Percentiles rank a stretch among this genome's conserved stretches.
phyloP scores from a whole-genome alignment of 2,888 invertebrate species.

The Orchesella flavescens region DNA sequence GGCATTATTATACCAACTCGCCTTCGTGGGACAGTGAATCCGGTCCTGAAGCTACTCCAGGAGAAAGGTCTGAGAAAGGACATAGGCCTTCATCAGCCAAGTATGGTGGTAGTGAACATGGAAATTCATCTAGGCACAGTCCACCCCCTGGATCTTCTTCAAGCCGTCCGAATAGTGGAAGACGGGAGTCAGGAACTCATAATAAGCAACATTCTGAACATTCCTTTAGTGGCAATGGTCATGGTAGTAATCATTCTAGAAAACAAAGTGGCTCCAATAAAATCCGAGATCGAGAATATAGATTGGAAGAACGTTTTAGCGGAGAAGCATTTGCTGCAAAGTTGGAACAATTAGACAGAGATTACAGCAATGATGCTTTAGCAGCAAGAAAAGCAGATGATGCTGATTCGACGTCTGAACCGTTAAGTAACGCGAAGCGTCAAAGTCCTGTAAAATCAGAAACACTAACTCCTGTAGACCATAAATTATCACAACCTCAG shows the following conservation, averaged over 20 bases:
- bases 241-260: constrained; percentile 2
- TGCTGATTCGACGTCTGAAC: background rate
- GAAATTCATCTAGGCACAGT: constrained; percentile 29
- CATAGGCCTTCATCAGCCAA: constrained; percentile 48
- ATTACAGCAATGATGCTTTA: background rate
- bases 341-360: constrained; percentile 2
- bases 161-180: constrained; percentile 49
- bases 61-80: constrained; percentile 42
- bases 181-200: constrained; percentile 39
- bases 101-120: constrained; percentile 42
- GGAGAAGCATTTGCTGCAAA: constrained; percentile 40
- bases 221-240: constrained; percentile 44
- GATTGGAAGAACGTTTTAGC: constrained; percentile 69
- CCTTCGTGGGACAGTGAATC: constrained; percentile 71
- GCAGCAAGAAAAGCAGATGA: constrained; percentile 1
- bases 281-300: constrained; percentile 57
- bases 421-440: constrained; percentile 9
- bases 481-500: constrained; percentile 61
- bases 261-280: constrained; percentile 27
- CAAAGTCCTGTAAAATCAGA: constrained; percentile 48
- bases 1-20: constrained; percentile 69
- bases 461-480: constrained; percentile 47
- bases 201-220: constrained; percentile 48
- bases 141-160: constrained; percentile 36
- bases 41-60: constrained; percentile 60